Evolutionary conservation across 2,888 invertebrate genomes (phyloP).

Genomic region (Nezara viridula): DNA sequence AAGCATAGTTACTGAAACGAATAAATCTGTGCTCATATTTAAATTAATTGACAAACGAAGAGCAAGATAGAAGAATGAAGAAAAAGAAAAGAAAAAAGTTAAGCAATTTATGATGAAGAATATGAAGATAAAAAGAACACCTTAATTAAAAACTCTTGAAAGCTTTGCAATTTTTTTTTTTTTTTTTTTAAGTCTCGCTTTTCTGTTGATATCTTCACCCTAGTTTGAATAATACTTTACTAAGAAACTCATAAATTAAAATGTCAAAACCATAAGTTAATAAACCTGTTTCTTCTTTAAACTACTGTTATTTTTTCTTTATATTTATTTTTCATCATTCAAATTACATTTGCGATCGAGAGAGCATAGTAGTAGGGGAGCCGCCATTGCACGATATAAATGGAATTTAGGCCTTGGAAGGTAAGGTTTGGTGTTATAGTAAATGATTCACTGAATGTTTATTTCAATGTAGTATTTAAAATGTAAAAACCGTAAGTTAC

Average conservation of each 20-base stretch:
- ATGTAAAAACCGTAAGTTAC: not conserved
- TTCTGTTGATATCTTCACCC: not conserved
- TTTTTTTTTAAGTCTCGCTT: not conserved
- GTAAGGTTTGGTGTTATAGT: constrained; percentile 62
- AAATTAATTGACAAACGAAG: not conserved
- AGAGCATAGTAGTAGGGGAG: constrained; percentile 60
- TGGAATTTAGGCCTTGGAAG: constrained; percentile 64
- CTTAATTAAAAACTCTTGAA: not conserved
- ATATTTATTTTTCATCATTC: not conserved
- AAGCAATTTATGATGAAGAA: not conserved
- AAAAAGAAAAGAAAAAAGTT: constrained; percentile 9
- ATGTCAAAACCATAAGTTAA: not conserved
- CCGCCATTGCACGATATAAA: constrained; percentile 65
- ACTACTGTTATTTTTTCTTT: not conserved
- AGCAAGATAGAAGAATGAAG: constrained; percentile 27
- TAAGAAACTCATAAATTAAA: not conserved
- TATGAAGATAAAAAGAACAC: not conserved
- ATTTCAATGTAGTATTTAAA: not conserved
- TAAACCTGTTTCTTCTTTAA: not conserved
- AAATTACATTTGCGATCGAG: constrained; percentile 50
- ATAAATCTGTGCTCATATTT: not conserved
- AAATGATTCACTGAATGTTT: not conserved
- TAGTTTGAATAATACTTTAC: not conserved
- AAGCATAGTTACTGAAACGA: not conserved
- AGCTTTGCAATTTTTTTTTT: not conserved